These are phyloP conservation scores for Dicyrtoma fusca DNA, from an alignment of 2,888 invertebrate species.

Conservation along the genomic window DNA sequence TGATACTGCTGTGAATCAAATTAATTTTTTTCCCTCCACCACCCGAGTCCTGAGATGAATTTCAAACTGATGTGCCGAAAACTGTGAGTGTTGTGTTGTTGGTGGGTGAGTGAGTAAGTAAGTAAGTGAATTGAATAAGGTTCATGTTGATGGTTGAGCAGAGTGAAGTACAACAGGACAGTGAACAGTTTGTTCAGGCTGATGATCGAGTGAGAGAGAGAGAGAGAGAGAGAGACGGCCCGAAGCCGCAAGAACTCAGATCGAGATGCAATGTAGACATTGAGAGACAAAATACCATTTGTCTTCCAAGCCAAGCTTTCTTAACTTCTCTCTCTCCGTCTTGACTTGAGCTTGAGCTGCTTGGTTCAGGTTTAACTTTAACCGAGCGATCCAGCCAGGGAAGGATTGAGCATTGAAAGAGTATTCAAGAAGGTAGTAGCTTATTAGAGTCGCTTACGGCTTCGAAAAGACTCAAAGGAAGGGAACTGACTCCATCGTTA, in stretches of 20 bases:
- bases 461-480: too few species aligned
- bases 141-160: too few species aligned
- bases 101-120: constrained; percentile 4
- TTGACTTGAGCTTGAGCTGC: not conserved
- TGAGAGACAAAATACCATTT: constrained; percentile 10
- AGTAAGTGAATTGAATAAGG: not conserved
- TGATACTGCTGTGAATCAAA: constrained; percentile 49
- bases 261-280: constrained; percentile 12
- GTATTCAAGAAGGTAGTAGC: too few species aligned
- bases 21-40: constrained; percentile 42
- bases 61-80: constrained; percentile 43
- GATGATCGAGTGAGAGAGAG: not conserved
- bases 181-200: not conserved
- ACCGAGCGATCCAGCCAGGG: too few species aligned
- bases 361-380: too few species aligned
- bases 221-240: not conserved
- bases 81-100: constrained; percentile 9
- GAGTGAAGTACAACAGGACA: not conserved
- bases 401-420: too few species aligned
- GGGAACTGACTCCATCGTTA: too few species aligned
- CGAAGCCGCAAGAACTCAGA: too few species aligned
- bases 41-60: constrained; percentile 43
- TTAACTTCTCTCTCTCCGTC: not conserved
- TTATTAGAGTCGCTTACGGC: too few species aligned
- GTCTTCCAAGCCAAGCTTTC: not conserved